These are phyloP conservation scores for Chiloscyllium punctatum DNA, from an alignment of 2,797 vertebrate genomes.

Conservation along the genomic window DNA sequence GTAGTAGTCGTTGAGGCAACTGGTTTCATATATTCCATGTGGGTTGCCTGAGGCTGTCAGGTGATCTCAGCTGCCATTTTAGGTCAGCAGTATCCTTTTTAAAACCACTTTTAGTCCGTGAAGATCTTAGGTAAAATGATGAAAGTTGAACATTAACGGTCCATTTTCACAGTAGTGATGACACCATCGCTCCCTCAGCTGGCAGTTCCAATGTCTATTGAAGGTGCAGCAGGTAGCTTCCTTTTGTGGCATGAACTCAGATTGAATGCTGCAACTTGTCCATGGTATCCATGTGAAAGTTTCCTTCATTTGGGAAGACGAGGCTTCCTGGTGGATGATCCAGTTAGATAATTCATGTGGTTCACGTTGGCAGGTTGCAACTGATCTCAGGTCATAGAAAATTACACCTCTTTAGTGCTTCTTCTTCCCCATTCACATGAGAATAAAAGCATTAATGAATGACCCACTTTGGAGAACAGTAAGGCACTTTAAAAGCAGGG, in stretches of 20 bases:
- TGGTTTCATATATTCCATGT: no score
- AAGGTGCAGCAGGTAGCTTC: neutral
- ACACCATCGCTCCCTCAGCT: no score
- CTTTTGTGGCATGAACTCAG: neutral
- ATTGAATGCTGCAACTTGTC: neutral
- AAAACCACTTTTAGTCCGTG: no score
- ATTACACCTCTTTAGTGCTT: neutral
- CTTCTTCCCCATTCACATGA: neutral
- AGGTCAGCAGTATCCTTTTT: no score
- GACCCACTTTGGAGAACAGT: neutral
- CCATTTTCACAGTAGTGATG: no score
- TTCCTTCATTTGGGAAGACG: neutral
- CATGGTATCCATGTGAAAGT: neutral
- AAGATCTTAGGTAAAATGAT: no score
- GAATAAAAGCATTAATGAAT: neutral
- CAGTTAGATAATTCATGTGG: neutral
- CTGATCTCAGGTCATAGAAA: neutral
- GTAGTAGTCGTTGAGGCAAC: no score
- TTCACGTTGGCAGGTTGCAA: neutral
- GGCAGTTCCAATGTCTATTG: neutral
- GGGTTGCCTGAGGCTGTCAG: no score
- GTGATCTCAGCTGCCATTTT: no score
- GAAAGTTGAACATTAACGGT: no score
- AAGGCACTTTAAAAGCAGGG: neutral
- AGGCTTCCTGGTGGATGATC: neutral